A percentile compares a stretch with the other conserved stretches of the same genome.
phyloP scores from a whole-genome alignment of 2,113 vertebrate species.

The Puffinus mauretanicus region DNA sequence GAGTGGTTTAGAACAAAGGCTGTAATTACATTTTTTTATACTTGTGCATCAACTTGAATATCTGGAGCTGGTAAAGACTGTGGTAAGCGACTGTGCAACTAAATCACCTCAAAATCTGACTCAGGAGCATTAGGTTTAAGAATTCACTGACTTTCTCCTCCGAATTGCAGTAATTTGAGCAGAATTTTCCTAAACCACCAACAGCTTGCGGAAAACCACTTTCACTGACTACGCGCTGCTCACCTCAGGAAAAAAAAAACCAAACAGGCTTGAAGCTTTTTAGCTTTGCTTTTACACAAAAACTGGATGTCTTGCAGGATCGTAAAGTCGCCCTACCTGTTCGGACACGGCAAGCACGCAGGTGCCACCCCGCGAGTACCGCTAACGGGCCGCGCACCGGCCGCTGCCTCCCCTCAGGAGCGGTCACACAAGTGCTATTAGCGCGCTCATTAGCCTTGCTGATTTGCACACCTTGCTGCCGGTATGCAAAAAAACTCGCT shows the following conservation, averaged over 20 bases:
- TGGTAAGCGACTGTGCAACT: not conserved
- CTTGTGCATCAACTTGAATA: not conserved
- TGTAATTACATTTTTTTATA: too few species aligned
- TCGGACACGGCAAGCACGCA: not conserved
- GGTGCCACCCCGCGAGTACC: not conserved
- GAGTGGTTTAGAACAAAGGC: not conserved
- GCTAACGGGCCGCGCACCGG: not conserved
- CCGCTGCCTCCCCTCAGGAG: not conserved
- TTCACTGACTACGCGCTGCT: not conserved
- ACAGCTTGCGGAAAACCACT: not conserved
- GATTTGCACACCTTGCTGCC: not conserved
- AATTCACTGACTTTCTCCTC: not conserved
- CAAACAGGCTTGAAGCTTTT: not conserved
- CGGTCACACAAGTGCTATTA: rapidly evolving
- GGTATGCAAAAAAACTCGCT: too few species aligned
- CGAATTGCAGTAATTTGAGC: not conserved
- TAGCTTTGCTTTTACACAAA: not conserved
- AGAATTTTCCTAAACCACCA: not conserved
- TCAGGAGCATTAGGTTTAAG: not conserved
- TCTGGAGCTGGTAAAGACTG: not conserved
- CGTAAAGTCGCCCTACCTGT: not conserved
- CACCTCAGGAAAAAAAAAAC: not conserved
- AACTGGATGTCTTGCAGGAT: rapidly evolving
- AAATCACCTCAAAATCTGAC: not conserved
- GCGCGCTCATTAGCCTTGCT: not conserved